Base-by-base conservation (phyloP, 2,113 vertebrate species). In the Paralichthys olivaceus region DNA sequence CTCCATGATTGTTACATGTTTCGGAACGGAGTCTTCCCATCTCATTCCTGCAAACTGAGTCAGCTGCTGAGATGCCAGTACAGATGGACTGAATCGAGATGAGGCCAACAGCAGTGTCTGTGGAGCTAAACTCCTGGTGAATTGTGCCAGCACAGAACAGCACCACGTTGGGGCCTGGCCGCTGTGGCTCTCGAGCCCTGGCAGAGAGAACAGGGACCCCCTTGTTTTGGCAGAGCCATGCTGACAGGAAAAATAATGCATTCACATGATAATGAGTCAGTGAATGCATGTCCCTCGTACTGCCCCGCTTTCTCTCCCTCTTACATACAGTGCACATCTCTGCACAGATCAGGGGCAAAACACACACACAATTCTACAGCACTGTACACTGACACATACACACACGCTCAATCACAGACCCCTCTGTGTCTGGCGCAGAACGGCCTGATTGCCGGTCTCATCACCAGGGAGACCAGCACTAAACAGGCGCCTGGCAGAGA, bases 231-330 rank as follows among this genome's bases (percentile, higher is more conserved):
- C 88, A 73, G 54, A 72, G 66, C 64, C 80, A 61, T 67, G 81
- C 72, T 86, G 84, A 91, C 75, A 77, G 84, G 90, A 94, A 92
- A 91, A 89, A 79, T 87, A 87, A 91, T 89, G 89, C 69, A 94
- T 93, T 94, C 93, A 92, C 88, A 93, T 94, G 90, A 90, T 93
- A 94, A 94, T 89, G 85, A 94, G 89, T 28, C 34, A 80, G 62
- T 20, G 69, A 83, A 87, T 75, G 28, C 74, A 72, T 51, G 67
- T 32, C 55, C 56, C 69, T 43, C 40, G 15, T 7, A 65, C 71
- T 51, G 69, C 55, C 60, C 57, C 7, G 63, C 32, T 61, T 72
- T 68, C 49, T 72, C 69, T 78, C 54, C 28, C 23, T 64, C 23
- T 61, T 26, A 79, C 40, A 40, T 74, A 66, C 61, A 53, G 74